Conservation (phyloP, 2,113 vertebrate genomes). For the Lontra canadensis region DNA sequence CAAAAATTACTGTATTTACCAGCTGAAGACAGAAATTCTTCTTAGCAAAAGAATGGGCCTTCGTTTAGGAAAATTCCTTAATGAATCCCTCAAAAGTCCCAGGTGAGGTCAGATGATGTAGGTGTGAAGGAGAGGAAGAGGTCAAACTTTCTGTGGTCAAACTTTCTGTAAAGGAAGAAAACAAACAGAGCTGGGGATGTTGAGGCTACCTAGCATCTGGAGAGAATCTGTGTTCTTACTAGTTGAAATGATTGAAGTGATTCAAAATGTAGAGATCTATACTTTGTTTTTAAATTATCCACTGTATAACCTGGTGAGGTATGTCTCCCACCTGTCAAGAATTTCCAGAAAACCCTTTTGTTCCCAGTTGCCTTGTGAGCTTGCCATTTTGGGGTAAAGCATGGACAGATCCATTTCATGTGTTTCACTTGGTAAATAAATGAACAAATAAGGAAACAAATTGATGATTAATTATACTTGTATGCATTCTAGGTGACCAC, state of each 20-base stretch:
- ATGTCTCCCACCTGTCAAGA: background rate
- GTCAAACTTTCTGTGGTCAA: too few species aligned
- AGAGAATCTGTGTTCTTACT: background rate
- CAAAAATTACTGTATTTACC: background rate
- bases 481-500: background rate
- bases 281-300: background rate
- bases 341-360: background rate
- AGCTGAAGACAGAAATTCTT: background rate
- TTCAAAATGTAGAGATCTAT: background rate
- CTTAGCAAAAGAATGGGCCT: background rate
- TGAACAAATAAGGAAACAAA: background rate
- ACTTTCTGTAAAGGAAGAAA: background rate
- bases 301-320: background rate
- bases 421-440: background rate
- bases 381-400: background rate
- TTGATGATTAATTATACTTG: too few species aligned
- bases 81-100: background rate
- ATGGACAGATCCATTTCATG: background rate
- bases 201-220: background rate
- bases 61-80: background rate
- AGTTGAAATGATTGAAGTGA: background rate
- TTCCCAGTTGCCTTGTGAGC: background rate
- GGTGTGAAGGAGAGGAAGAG: background rate
- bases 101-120: background rate
- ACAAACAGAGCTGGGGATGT: fast-evolving